phyloP scores from a whole-genome alignment of 1,140 invertebrate species.

The Akabosia matsudoensis region DNA sequence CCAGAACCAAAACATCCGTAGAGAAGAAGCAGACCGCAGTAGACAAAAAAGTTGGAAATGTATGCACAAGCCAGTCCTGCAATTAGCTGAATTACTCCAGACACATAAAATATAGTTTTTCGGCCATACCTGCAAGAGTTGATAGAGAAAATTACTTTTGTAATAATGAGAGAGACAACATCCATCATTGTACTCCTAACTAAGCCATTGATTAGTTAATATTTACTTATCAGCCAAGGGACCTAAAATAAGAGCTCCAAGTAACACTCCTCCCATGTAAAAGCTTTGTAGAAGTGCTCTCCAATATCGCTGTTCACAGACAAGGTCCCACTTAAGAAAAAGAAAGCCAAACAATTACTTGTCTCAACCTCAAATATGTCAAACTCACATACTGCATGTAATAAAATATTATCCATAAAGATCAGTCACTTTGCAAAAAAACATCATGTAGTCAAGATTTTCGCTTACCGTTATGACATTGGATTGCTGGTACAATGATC shows the following conservation, averaged over 20 bases:
- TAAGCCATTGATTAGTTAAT: too few relatives aligned
- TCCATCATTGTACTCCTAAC: too few relatives aligned
- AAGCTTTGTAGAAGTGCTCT: slow-evolving; percentile 71
- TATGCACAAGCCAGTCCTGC: slow-evolving; percentile 43
- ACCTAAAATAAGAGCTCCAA: slow-evolving; percentile 78
- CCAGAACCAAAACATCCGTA: slow-evolving; percentile 46
- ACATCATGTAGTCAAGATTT: too few relatives aligned
- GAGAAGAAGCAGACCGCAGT: slow-evolving; percentile 40
- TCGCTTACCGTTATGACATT: slow-evolving; percentile 64
- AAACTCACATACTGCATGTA: too few relatives aligned
- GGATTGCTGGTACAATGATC: slow-evolving; percentile 65
- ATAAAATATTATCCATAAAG: too few relatives aligned
- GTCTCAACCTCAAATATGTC: too few relatives aligned
- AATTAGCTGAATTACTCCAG: slow-evolving; percentile 43
- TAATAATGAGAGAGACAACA: neutral
- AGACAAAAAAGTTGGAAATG: slow-evolving; percentile 37
- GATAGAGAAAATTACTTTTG: neutral
- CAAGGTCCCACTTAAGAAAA: slow-evolving; percentile 67
- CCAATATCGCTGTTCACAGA: slow-evolving; percentile 77
- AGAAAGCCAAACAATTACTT: neutral
- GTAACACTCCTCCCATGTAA: slow-evolving; percentile 87
- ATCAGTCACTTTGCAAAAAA: too few relatives aligned
- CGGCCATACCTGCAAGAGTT: slow-evolving; percentile 60
- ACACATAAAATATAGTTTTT: slow-evolving; percentile 72
- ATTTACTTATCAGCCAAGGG: slow-evolving; percentile 74